These are phyloP conservation scores for Ailuropoda melanoleuca DNA, from an alignment of 2,113 vertebrate species.

Conservation along the genomic window DNA sequence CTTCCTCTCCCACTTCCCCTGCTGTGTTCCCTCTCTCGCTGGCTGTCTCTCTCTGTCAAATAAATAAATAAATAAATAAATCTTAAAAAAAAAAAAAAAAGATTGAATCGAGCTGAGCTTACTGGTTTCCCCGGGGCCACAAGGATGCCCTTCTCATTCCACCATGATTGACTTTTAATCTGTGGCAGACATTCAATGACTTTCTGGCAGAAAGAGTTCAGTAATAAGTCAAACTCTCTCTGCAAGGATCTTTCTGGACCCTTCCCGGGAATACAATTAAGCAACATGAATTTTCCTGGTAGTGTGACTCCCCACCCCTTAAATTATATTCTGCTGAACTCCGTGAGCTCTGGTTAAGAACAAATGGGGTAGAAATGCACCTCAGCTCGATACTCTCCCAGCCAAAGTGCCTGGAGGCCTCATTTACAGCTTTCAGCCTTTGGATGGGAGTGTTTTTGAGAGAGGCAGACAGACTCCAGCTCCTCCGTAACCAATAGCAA, in stretches of 20 bases:
- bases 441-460: background rate
- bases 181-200: background rate
- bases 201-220: background rate
- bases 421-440: background rate
- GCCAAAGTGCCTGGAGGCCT: background rate
- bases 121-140: background rate
- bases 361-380: background rate
- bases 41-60: too few species aligned
- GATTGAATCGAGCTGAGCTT: background rate
- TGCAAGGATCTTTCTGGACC: background rate
- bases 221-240: background rate
- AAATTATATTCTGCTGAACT: background rate
- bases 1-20: too few species aligned
- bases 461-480: background rate
- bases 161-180: background rate
- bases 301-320: background rate
- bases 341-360: background rate
- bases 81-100: too few species aligned
- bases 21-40: too few species aligned
- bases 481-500: background rate
- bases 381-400: background rate
- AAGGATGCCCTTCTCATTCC: background rate
- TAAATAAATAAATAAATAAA: too few species aligned
- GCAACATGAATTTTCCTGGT: background rate
- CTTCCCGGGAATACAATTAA: background rate